phyloP scores from a whole-genome alignment of 2,888 invertebrate species.

The Nebria salina region DNA sequence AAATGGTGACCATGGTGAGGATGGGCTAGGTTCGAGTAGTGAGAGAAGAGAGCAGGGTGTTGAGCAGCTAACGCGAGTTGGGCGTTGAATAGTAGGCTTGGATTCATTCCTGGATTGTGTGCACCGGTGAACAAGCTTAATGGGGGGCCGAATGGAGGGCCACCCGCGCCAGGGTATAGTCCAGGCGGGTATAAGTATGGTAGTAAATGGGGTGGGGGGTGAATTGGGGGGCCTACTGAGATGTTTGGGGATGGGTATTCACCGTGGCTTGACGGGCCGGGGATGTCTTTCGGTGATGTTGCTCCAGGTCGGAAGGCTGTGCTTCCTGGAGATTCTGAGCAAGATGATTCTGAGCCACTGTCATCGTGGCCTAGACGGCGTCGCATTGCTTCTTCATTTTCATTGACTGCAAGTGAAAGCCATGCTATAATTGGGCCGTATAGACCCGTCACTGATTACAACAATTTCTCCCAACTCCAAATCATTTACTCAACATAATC shows the following conservation, averaged over 20 bases:
- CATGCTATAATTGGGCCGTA: constrained; percentile 51
- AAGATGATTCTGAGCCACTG: constrained; percentile 77
- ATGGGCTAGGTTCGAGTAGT: constrained; percentile 71
- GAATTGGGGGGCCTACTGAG: constrained; percentile 92
- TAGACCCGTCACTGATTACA: constrained; percentile 44
- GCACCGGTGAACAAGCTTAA: constrained; percentile 69
- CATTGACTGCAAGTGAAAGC: constrained; percentile 67
- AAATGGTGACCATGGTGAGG: constrained; percentile 67
- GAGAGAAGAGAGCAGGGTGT: constrained; percentile 80
- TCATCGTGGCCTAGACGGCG: constrained; percentile 71
- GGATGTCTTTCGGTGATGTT: constrained; percentile 66
- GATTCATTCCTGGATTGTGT: constrained; percentile 75
- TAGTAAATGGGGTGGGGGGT: constrained; percentile 86
- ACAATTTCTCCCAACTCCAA: background rate
- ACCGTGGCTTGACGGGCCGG: constrained; percentile 68
- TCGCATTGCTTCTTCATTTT: constrained; percentile 64
- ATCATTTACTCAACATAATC: too few relatives aligned
- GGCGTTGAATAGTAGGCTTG: constrained; percentile 87
- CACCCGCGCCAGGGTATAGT: constrained; percentile 78
- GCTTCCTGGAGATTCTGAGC: constrained; percentile 70
- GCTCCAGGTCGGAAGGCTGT: constrained; percentile 62
- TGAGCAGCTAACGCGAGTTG: constrained; percentile 89
- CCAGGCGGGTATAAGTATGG: constrained; percentile 94
- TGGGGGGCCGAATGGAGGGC: constrained; percentile 74
- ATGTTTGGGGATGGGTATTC: constrained; percentile 89